phyloP scores from a whole-genome alignment of 1,140 invertebrate genomes.

The Trinorchestia longiramus region DNA sequence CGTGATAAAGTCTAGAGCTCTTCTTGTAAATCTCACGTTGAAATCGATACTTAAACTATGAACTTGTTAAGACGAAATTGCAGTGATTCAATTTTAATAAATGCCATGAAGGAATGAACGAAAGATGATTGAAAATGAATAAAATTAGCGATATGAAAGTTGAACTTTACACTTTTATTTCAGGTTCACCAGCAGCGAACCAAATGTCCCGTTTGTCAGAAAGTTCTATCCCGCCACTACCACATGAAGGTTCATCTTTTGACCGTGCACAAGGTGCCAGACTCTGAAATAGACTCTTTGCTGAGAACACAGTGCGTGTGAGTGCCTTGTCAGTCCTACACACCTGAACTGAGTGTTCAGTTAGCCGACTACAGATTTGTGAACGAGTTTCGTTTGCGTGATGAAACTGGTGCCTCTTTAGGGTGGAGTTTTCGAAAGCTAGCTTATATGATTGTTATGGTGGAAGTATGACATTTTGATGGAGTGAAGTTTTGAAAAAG shows the following conservation, averaged over 20 bases:
- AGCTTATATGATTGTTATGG: not conserved
- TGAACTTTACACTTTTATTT: not conserved
- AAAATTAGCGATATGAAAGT: not conserved
- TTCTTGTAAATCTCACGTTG: not conserved
- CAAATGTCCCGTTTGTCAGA: slow-evolving; percentile 69
- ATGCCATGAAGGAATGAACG: not conserved
- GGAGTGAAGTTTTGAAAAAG: not conserved
- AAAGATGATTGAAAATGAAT: not conserved
- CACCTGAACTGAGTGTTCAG: not conserved
- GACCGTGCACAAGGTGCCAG: slow-evolving; percentile 72
- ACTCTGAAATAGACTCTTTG: slow-evolving; percentile 66
- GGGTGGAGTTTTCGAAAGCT: not conserved
- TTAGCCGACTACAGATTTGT: not conserved
- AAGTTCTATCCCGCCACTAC: slow-evolving; percentile 77
- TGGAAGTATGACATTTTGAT: not conserved
- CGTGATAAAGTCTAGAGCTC: not conserved
- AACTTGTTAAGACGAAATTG: not conserved
- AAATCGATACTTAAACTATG: not conserved
- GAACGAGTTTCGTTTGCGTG: not conserved
- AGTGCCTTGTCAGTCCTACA: not conserved
- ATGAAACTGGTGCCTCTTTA: not conserved
- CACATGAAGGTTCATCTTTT: slow-evolving; percentile 76
- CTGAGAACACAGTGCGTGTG: slow-evolving; percentile 62
- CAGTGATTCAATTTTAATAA: not conserved
- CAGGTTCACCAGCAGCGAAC: slow-evolving; percentile 68